Conservation (phyloP, 2,888 invertebrate species). For the Drosophila algonquin region DNA sequence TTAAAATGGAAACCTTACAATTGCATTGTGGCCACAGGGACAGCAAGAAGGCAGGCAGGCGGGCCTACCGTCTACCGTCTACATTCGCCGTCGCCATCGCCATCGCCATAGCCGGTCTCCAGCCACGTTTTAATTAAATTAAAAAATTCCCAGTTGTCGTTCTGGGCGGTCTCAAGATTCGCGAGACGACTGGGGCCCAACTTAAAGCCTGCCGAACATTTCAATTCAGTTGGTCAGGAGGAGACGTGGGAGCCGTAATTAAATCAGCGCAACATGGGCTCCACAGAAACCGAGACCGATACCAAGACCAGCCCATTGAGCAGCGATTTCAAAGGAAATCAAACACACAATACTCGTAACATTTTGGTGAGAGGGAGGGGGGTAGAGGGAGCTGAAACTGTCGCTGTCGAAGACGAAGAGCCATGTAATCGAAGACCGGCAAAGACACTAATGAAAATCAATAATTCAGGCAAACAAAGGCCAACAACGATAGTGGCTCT, state of each 20-base stretch:
- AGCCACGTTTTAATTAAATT: slow-evolving; percentile 71
- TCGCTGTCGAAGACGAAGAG: slow-evolving; percentile 32
- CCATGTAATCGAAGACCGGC: slow-evolving; percentile 60
- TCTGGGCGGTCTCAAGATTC: slow-evolving; percentile 35
- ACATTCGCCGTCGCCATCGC: not conserved
- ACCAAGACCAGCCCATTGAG: slow-evolving; percentile 17
- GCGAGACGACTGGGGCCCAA: slow-evolving; percentile 26
- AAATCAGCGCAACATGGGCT: slow-evolving; percentile 46
- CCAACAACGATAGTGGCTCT: slow-evolving; percentile 10
- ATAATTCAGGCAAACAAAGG: slow-evolving; percentile 70
- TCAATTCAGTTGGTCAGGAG: slow-evolving; percentile 28
- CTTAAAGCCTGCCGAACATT: slow-evolving; percentile 38
- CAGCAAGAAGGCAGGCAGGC: slow-evolving; percentile 6
- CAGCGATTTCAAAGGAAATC: slow-evolving; percentile 48
- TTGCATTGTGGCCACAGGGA: slow-evolving; percentile 65
- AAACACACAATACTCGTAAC: slow-evolving; percentile 33
- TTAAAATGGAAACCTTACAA: slow-evolving; percentile 77
- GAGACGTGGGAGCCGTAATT: slow-evolving; percentile 26
- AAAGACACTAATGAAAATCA: slow-evolving; percentile 72
- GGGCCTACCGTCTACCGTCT: slow-evolving; percentile 30
- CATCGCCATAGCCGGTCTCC: not conserved
- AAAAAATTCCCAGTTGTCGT: slow-evolving; percentile 41
- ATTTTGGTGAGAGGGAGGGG: not conserved
- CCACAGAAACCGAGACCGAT: not conserved
- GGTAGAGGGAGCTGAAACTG: slow-evolving; percentile 44